Evolutionary conservation across 2,113 vertebrate genomes (phyloP).

Genomic region (Mormyrus iriodes): DNA sequence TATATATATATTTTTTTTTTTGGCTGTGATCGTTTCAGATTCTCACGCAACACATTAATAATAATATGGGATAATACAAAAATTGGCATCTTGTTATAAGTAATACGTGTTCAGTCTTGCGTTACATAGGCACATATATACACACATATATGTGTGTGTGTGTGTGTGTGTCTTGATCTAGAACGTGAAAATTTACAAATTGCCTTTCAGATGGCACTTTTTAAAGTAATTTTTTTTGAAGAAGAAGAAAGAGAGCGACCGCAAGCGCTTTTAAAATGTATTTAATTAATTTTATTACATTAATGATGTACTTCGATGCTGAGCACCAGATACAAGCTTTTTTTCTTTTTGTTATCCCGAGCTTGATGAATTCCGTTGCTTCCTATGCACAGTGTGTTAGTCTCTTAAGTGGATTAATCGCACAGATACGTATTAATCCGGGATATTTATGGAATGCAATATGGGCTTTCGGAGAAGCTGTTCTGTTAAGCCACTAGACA

Average conservation of each 20-base stretch:
- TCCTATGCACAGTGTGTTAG: constrained; percentile 50
- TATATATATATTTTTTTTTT: too few relatives aligned
- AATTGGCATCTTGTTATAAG: neutral
- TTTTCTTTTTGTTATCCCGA: neutral
- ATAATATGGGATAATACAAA: neutral
- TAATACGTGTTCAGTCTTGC: neutral
- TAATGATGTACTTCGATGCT: constrained; percentile 6
- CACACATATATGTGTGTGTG: too few relatives aligned
- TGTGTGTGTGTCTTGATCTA: too few relatives aligned
- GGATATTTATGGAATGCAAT: constrained; percentile 62
- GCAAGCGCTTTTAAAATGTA: neutral
- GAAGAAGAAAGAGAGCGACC: neutral
- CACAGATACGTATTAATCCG: constrained; percentile 62
- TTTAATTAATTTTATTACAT: neutral
- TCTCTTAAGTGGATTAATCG: constrained; percentile 64
- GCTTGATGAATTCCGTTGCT: constrained; percentile 25
- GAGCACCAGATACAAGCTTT: neutral
- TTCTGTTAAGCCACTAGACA: neutral
- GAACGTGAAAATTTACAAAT: neutral
- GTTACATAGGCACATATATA: too few relatives aligned
- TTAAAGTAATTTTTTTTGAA: neutral
- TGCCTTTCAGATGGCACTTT: neutral
- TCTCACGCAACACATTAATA: neutral
- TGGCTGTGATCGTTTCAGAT: neutral
- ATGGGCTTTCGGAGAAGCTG: constrained; percentile 42